Conservation (phyloP, 2,113 vertebrate species). For the Saimiri boliviensis region DNA sequence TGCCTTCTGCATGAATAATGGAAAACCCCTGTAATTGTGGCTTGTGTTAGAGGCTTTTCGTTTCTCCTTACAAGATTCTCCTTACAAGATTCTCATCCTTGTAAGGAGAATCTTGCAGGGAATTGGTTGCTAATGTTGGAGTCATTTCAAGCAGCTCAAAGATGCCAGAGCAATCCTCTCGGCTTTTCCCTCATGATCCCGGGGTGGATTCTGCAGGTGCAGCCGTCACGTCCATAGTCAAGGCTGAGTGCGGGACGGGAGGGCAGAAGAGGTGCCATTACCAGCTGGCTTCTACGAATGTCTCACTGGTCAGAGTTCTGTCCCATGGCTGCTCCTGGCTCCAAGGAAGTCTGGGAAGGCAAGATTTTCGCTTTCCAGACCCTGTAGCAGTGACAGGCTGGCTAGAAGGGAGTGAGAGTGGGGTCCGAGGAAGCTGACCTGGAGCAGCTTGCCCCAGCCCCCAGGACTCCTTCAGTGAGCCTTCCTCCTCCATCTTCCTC, state of each 20-base stretch:
- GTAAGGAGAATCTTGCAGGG: not conserved
- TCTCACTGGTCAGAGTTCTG: not conserved
- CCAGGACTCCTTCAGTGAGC: not conserved
- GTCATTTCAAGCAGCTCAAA: not conserved
- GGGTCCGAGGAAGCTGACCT: not conserved
- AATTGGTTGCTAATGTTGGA: not conserved
- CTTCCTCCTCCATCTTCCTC: not conserved
- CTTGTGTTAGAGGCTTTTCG: not conserved
- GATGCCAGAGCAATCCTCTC: not conserved
- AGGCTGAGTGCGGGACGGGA: not conserved
- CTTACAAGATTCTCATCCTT: too few species aligned
- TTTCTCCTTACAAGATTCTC: too few species aligned
- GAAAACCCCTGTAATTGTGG: not conserved
- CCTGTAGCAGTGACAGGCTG: not conserved
- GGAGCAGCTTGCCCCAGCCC: not conserved
- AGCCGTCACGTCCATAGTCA: not conserved
- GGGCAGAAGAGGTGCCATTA: not conserved
- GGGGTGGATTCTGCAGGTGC: not conserved
- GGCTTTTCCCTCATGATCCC: not conserved
- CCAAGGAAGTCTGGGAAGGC: not conserved
- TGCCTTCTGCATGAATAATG: not conserved
- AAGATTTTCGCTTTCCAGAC: not conserved
- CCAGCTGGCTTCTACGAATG: not conserved
- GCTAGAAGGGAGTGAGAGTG: not conserved
- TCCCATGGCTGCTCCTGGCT: not conserved